A percentile compares a stretch with the other conserved stretches of the same genome.
phyloP scores from a whole-genome alignment of 2,113 vertebrate species.

The Alexandromys fortis region DNA sequence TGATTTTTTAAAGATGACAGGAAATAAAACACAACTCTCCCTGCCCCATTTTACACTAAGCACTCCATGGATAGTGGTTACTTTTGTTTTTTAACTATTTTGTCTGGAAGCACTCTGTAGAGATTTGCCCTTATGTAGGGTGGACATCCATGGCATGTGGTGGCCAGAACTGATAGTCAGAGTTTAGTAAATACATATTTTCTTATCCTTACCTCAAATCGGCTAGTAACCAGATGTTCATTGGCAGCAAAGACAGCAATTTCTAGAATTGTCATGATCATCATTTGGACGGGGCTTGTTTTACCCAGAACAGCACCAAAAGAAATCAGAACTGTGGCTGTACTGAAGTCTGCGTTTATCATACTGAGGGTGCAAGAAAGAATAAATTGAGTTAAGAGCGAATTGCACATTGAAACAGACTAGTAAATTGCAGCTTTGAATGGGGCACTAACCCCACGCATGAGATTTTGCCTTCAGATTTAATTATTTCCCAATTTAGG shows the following conservation, averaged over 20 bases:
- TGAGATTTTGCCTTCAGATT: background rate
- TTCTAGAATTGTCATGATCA: conserved; percentile 95
- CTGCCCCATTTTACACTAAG: background rate
- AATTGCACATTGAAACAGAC: background rate
- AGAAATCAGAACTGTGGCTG: conserved; percentile 95
- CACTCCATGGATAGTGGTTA: background rate
- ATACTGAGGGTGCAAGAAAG: conserved; percentile 86
- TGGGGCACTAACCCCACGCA: background rate
- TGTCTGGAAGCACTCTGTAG: background rate
- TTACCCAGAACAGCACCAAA: conserved; percentile 97
- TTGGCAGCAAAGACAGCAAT: conserved; percentile 92
- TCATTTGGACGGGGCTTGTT: conserved; percentile 95
- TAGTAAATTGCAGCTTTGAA: background rate
- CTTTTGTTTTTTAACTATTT: background rate
- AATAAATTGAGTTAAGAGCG: background rate
- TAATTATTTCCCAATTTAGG: too few relatives aligned
- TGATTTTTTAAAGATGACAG: background rate
- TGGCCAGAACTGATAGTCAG: background rate
- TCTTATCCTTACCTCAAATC: conserved; percentile 85
- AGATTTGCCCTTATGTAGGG: background rate
- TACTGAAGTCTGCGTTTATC: conserved; percentile 98
- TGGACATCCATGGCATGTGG: background rate
- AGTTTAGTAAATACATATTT: background rate
- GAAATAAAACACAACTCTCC: background rate
- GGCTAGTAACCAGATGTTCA: conserved; percentile 87